Percentiles rank a stretch among this genome's conserved stretches.
Evolutionary conservation across 2,113 vertebrate species (phyloP).

Genomic region (Eudyptes chrysolophus): DNA sequence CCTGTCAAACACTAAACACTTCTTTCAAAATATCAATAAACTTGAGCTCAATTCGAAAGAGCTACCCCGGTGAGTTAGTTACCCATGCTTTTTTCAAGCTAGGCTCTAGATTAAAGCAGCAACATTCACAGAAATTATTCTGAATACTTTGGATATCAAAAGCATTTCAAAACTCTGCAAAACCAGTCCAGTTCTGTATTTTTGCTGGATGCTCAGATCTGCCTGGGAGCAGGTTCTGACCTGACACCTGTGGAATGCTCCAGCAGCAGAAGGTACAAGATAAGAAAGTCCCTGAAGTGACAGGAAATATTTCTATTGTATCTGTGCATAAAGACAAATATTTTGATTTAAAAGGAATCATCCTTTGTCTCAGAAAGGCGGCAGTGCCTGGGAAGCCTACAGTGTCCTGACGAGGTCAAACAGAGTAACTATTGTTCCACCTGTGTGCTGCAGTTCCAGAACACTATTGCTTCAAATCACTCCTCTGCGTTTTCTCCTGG

Average conservation of each 20-base stretch:
- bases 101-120: neutral
- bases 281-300: neutral
- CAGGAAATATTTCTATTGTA: neutral
- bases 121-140: neutral
- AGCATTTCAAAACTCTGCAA: neutral
- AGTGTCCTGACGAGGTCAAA: neutral
- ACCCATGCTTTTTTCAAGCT: neutral
- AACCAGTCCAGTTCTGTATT: neutral
- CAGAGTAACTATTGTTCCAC: neutral
- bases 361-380: neutral
- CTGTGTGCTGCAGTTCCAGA: neutral
- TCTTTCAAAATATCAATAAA: neutral
- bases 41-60: neutral
- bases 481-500: neutral
- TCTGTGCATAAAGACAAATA: neutral
- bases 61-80: neutral
- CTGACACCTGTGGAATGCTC: slow-evolving; percentile 36
- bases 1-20: neutral
- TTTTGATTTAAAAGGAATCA: neutral
- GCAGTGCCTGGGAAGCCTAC: neutral
- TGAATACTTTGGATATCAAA: neutral
- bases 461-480: neutral
- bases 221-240: neutral
- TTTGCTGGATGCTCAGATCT: neutral
- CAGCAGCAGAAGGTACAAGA: neutral